phyloP scores from a whole-genome alignment of 2,113 vertebrate genomes.

The Circaetus gallicus region DNA sequence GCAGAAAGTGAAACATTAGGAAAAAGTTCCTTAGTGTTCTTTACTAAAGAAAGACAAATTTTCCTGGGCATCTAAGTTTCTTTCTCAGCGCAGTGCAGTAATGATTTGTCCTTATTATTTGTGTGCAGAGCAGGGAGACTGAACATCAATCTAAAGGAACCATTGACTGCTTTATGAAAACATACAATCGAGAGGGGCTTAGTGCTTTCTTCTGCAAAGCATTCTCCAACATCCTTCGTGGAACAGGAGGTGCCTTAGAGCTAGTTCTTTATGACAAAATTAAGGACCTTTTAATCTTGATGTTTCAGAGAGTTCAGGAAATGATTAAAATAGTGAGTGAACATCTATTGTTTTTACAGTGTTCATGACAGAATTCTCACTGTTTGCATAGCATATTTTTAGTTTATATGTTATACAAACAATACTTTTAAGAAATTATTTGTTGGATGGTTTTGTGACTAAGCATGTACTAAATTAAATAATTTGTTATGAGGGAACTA shows the following conservation, averaged over 20 bases:
- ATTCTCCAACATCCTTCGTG: constrained; percentile 57
- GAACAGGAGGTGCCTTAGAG: constrained; percentile 58
- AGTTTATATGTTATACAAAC: neutral
- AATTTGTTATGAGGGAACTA: neutral
- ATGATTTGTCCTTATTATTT: neutral
- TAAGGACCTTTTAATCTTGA: constrained; percentile 33
- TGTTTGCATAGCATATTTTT: neutral
- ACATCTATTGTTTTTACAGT: neutral
- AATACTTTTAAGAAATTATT: neutral
- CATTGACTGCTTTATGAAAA: constrained; percentile 56
- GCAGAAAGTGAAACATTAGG: neutral
- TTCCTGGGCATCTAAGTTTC: neutral
- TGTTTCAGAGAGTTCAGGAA: neutral
- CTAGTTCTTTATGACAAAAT: constrained; percentile 65
- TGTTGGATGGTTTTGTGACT: neutral
- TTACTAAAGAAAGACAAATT: neutral
- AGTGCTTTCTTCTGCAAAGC: constrained; percentile 36
- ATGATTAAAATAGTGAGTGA: neutral
- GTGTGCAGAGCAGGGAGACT: constrained; percentile 23
- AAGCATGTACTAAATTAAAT: neutral
- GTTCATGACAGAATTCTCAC: neutral
- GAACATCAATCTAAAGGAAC: constrained; percentile 49
- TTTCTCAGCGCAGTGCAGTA: neutral
- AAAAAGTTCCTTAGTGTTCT: neutral
- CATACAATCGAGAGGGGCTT: neutral